phyloP scores from a whole-genome alignment of 1,140 invertebrate genomes.

The Bombus impatiens region DNA sequence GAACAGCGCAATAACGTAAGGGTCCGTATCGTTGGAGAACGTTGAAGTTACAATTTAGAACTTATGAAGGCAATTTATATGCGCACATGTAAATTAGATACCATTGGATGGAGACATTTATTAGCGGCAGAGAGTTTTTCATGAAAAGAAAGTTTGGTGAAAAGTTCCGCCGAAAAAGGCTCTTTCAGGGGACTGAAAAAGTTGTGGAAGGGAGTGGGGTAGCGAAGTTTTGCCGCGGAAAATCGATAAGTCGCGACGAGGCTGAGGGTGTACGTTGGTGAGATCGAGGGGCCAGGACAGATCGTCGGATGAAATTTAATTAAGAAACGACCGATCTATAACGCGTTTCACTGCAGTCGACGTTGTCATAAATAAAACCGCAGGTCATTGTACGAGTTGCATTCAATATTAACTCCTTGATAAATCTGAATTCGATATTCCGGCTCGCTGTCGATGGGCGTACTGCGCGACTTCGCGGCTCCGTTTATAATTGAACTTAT shows the following conservation, averaged over 20 bases:
- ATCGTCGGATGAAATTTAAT: slow-evolving; percentile 11
- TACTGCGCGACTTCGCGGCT: background rate
- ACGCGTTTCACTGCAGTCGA: background rate
- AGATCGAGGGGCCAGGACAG: background rate
- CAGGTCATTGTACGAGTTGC: background rate
- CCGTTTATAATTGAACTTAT: background rate
- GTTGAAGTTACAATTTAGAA: background rate
- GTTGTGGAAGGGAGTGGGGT: background rate
- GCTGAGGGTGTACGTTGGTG: background rate
- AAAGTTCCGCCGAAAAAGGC: background rate
- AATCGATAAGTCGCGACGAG: slow-evolving; percentile 20
- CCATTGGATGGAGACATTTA: slow-evolving; percentile 16
- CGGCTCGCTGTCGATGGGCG: background rate
- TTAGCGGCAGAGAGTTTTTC: background rate
- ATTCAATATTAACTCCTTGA: slow-evolving; percentile 15
- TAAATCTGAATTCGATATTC: slow-evolving; percentile 19
- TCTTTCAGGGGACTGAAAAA: background rate
- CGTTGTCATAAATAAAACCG: slow-evolving; percentile 15
- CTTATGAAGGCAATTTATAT: background rate
- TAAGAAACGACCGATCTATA: slow-evolving; percentile 38
- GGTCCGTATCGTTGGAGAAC: too few relatives aligned
- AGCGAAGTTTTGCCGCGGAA: background rate
- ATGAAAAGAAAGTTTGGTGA: background rate
- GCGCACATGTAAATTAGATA: slow-evolving; percentile 20
- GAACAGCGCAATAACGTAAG: too few relatives aligned